Evolutionary conservation across 1,140 invertebrate species (phyloP).

Genomic region (Spodoptera frugiperda): DNA sequence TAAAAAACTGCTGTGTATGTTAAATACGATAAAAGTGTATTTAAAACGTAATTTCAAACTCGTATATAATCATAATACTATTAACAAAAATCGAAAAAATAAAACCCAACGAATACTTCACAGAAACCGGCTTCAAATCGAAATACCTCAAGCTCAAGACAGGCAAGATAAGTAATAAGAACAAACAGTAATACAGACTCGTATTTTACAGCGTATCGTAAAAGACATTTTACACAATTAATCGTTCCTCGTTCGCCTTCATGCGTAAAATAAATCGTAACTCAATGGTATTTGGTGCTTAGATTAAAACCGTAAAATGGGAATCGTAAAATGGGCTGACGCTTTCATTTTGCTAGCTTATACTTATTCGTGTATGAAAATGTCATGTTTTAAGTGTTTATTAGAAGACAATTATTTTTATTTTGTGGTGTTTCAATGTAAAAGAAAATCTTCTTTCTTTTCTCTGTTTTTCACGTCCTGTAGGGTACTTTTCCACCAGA

Average conservation of each 20-base stretch:
- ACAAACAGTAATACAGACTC: constrained; percentile 3
- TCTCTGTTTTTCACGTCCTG: no score
- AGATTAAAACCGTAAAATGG: constrained; percentile 72
- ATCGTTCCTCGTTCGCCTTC: constrained; percentile 55
- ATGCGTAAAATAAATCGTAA: constrained; percentile 59
- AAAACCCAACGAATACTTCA: no score
- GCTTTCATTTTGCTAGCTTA: neutral
- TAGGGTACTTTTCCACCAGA: no score
- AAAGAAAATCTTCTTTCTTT: no score
- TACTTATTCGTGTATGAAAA: constrained; percentile 1
- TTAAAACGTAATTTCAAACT: no score
- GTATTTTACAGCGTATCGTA: constrained; percentile 55
- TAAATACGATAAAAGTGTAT: no score
- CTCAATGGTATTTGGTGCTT: constrained; percentile 57
- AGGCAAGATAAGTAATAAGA: constrained; percentile 18
- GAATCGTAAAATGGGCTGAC: constrained; percentile 34
- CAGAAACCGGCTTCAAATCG: neutral
- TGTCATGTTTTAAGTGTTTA: neutral
- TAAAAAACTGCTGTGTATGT: no score
- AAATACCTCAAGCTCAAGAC: neutral
- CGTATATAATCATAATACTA: no score
- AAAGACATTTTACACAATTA: constrained; percentile 68
- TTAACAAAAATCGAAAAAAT: no score
- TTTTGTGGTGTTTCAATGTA: no score
- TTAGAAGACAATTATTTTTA: neutral